Base-by-base conservation (phyloP, 2,797 vertebrate genomes). In the Poecilia velifera region DNA sequence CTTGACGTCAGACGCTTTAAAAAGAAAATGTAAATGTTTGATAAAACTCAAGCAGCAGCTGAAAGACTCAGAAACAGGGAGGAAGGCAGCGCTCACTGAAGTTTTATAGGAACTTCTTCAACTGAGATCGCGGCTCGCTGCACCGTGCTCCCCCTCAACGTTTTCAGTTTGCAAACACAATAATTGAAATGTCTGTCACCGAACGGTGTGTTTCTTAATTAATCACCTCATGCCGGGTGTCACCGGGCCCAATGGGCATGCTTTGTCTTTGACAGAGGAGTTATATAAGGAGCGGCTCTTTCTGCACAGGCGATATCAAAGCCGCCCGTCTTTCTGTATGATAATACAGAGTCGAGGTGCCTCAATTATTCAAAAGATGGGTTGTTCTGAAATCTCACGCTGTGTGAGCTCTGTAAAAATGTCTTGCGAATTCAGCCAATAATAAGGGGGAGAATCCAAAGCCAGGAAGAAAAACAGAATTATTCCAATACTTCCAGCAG, bases 181-280 rank as follows among this genome's bases (percentile, higher is more conserved):
- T 83, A 84, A 87, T 79, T 81, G 85, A 91, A 87, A 83, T 45
- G 73, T 47, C 74, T 73, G 77, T 74, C 83, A 81, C 64, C 41
- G 74, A 80, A 76, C 62, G 64, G 83, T 80, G 75, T 55, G 81
- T 78, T 78, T 87, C 72, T 81, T 88, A 90, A 90, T 89, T 80
- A 87, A 90, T 91, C 86, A 89, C 90, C 77, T 86, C 81, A 87
- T 70, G 84, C 79, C 2, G 18, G 76, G 76, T 87, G 86, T 88
- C 86, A 74, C 76, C 46, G 73, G 77, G 79, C 74, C 85, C 68
- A 36, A 6, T 64, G 82, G 81, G 81, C 25, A 18, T 45, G 74
- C 78, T 82, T 82, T 87, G 82, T 88, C 88, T 90, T 70, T 86
- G 82, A 86, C 86, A 82, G 82, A 68, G 72, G 73, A 82, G 81